Percentiles rank a stretch among this genome's conserved stretches.
These are phyloP conservation scores for Ommatoiulus sabulosus DNA, from an alignment of 2,888 invertebrate species.

Conservation along the genomic window DNA sequence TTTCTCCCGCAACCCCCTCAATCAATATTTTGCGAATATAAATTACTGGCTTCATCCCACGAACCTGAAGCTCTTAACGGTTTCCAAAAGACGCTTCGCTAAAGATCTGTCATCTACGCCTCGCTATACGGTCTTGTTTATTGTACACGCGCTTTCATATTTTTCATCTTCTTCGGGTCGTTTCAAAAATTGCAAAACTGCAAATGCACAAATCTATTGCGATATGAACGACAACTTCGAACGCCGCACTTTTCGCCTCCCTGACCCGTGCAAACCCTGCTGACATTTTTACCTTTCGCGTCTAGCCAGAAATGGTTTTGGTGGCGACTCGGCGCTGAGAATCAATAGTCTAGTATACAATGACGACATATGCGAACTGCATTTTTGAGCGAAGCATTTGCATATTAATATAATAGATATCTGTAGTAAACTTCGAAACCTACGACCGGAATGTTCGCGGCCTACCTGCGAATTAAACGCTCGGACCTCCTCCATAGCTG, in stretches of 20 bases:
- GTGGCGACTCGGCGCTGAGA: background rate
- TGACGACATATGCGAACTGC: background rate
- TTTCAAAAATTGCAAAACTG: background rate
- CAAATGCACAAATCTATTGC: background rate
- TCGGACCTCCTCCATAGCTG: background rate
- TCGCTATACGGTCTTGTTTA: background rate
- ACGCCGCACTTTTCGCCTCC: background rate
- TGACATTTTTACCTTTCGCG: background rate
- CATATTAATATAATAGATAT: background rate
- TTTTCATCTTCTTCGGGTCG: background rate
- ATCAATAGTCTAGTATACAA: background rate
- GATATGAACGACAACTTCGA: too few relatives aligned
- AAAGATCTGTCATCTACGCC: background rate
- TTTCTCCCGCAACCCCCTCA: background rate
- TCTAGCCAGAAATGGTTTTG: background rate
- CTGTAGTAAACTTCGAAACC: background rate
- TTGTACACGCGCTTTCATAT: background rate
- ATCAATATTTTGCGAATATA: conserved; percentile 14
- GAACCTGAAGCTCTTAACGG: background rate
- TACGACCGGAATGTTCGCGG: background rate
- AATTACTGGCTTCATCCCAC: background rate
- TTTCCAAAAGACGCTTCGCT: background rate
- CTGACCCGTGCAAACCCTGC: background rate
- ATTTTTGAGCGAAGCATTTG: background rate
- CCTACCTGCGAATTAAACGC: background rate